Evolutionary conservation across 2,888 invertebrate genomes (phyloP).

Genomic region (Eupithecia insigniata): DNA sequence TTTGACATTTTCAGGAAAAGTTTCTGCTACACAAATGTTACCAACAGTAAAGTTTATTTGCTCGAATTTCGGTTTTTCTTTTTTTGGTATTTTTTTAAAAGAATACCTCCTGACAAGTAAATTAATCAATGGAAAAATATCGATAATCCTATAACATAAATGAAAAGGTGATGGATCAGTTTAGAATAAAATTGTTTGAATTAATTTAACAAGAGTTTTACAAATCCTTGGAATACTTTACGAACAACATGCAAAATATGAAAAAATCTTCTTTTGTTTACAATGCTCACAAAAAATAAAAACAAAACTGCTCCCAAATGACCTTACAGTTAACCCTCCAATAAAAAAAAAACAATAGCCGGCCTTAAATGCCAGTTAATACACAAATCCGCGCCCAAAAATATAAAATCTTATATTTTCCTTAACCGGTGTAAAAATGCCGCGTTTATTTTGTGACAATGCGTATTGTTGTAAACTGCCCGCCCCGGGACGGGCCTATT

Average conservation of each 20-base stretch:
- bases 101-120: background rate
- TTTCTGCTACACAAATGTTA: conserved; percentile 47
- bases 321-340: conserved; percentile 19
- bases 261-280: background rate
- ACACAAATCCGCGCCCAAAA: conserved; percentile 22
- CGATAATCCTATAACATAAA: no score
- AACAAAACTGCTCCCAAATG: conserved; percentile 15
- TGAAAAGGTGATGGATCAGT: background rate
- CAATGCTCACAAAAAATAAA: conserved; percentile 8
- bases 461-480: conserved; percentile 45
- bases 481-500: conserved; percentile 50
- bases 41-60: background rate
- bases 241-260: no score
- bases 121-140: no score
- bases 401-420: conserved; percentile 42
- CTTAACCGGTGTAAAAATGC: conserved; percentile 39
- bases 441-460: conserved; percentile 49
- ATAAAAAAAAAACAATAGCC: conserved; percentile 33
- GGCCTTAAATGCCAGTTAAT: conserved; percentile 18
- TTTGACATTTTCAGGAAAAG: conserved; percentile 63
- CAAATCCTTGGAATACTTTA: background rate
- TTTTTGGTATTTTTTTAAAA: background rate
- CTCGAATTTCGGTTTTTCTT: background rate
- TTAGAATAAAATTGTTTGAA: background rate
- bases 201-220: background rate